A percentile compares a stretch with the other conserved stretches of the same genome.
phyloP scores from a whole-genome alignment of 2,888 invertebrate species.

The Sylvicola cinctus region DNA sequence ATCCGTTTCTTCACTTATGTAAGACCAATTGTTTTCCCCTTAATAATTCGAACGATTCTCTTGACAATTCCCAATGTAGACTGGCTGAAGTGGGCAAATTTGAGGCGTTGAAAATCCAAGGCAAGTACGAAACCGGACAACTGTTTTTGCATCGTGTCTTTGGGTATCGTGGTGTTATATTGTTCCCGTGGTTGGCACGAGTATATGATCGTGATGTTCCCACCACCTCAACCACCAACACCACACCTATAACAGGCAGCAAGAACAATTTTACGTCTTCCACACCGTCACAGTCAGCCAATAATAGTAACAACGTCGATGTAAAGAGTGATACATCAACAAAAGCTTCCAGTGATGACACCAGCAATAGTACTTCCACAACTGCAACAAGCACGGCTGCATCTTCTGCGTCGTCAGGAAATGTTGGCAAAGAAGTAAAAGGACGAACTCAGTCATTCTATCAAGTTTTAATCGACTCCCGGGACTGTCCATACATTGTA shows the following conservation, averaged over 20 bases:
- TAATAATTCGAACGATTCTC: too few relatives aligned
- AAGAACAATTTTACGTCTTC: slow-evolving; percentile 11
- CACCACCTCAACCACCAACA: slow-evolving; percentile 36
- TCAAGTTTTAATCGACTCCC: slow-evolving; percentile 90
- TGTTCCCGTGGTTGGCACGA: slow-evolving; percentile 92
- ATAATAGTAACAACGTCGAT: slow-evolving; percentile 2
- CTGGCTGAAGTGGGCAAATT: slow-evolving; percentile 87
- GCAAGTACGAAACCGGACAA: slow-evolving; percentile 91
- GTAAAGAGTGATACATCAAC: slow-evolving; percentile 1
- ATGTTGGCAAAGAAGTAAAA: slow-evolving; percentile 66
- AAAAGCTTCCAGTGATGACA: not conserved
- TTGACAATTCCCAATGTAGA: too few relatives aligned
- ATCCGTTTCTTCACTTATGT: too few relatives aligned
- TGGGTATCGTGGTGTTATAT: slow-evolving; percentile 88
- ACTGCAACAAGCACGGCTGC: too few relatives aligned
- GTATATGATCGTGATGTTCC: slow-evolving; percentile 85
- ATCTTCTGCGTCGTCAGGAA: too few relatives aligned
- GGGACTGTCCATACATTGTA: slow-evolving; percentile 93
- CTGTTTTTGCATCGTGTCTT: slow-evolving; percentile 91
- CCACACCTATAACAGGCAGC: slow-evolving; percentile 15
- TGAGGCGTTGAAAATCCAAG: slow-evolving; percentile 64
- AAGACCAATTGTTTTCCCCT: too few relatives aligned
- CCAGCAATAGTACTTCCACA: not conserved
- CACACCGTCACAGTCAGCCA: slow-evolving; percentile 1
- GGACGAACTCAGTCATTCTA: slow-evolving; percentile 88